Base-by-base conservation (phyloP, 2,888 invertebrate species). In the Hyles lineata region DNA sequence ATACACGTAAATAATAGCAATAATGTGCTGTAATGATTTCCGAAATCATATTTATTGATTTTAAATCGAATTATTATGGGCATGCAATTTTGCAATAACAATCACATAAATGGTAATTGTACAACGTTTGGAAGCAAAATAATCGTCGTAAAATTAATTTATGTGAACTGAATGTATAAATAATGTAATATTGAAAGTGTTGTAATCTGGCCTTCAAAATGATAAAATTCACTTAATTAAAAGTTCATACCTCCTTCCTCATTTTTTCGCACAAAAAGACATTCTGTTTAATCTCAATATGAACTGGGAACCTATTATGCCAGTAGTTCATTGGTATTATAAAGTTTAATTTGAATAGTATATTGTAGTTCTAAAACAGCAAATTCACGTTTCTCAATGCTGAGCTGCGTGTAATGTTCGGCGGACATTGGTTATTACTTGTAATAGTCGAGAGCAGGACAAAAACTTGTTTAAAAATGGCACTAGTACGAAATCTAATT, bases 341-440 rank as follows among this genome's bases (percentile, higher is more conserved):
- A 62, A 35, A 35, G 32, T 62, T n/a, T 50, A 23, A 35, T 35
- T 63, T 43, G 35, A 63, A 63, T 62, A 35, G 7, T 35, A 62
- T 35, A 35, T 2, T 63, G 63, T 35, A 11, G 43, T 43, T 15
- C 50, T n/a, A 5, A 67, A 43, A 50, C 21, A 50, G 43, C 43
- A 15, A 50, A 43, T 50, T 67, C 50, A 67, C 15, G 23, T 17
- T 23, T 15, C 23, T 67, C 50, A 67, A 67, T 43, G 43, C 67
- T 43, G 50, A 15, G 23, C 23, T 43, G 23, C 35, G 32, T 67
- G 50, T 21, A 67, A 67, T 50, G 43, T 17, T 23, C 17, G 43
- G 21, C 43, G 43, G 67, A 67, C 50, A 50, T 63, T 21, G 15
- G 43, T 63, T 21, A 43, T 63, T 63, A 43, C 23, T 67, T n/a